Evolutionary conservation across 2,113 vertebrate genomes (phyloP), one percentile per base, ranked within the genome.

Genomic region (Menidia beryllina): DNA sequence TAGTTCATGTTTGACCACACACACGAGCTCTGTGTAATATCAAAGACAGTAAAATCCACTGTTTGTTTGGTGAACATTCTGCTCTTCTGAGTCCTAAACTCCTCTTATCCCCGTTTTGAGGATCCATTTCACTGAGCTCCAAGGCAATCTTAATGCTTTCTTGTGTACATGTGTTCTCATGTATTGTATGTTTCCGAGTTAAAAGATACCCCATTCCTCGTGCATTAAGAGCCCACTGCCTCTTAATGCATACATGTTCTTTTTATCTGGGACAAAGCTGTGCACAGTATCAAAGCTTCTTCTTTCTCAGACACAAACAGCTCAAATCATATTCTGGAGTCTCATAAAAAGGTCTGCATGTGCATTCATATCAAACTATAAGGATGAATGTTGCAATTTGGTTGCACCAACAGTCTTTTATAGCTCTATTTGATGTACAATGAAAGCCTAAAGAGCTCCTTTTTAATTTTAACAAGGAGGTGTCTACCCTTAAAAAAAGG

Each of bases 21-120:
- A 45, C 48, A 21, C 36, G 68, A 72, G 72, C 73, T 27, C 48
- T 20, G 52, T 45, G 65, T 1, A 0, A 77, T 73, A 83, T 87
- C 65, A 84, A 85, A 85, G 62, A 69, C 39, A 30, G 24, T 51
- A 27, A 64, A 82, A 57, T 66, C 58, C 52, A 47, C n/a, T 63
- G 27, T 80, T 82, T 82, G 75, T 75, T 85, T 83, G 34, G 77
- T 71, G 75, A 80, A 72, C 41, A 70, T 69, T 80, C 62, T 72
- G 72, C 72, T 81, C 54, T 14, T 51, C 57, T 67, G 71, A 54
- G 38, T 74, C 72, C 52, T 55, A 54, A 72, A 78, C 24, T 51
- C 63, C 53, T 69, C 24, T 86, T 87, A 91, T 79, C 77, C 47
- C 26, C 56, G 58, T 81, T 86, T 68, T 90, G 75, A 81, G 81